Evolutionary conservation across 2,888 invertebrate species (phyloP).

Genomic region (Eubasilissa splendida): DNA sequence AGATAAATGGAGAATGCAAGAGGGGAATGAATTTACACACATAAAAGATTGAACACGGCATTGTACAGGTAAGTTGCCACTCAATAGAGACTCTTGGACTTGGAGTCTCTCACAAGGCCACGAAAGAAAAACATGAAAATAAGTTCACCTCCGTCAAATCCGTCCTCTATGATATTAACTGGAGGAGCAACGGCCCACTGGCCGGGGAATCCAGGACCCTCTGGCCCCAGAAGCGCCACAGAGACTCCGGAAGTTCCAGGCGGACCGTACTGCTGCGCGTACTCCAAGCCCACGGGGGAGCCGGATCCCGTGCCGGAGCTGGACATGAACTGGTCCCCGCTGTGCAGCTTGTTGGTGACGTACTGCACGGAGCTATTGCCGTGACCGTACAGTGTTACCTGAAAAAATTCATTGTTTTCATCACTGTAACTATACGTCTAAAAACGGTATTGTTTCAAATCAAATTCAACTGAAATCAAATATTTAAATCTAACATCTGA

Average conservation of each 20-base stretch:
- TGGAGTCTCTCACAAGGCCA: no score
- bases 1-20: no score
- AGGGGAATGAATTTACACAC: no score
- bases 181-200: constrained; percentile 66
- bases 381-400: constrained; percentile 74
- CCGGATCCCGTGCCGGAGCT: constrained; percentile 46
- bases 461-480: no score
- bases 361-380: constrained; percentile 72
- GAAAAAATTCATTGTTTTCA: constrained; percentile 12
- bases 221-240: constrained; percentile 31
- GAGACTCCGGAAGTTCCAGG: constrained; percentile 41
- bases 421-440: background rate
- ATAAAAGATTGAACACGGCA: no score
- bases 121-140: background rate
- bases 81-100: no score
- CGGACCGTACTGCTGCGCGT: constrained; percentile 63
- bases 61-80: no score
- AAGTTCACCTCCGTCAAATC: constrained; percentile 66
- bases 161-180: constrained; percentile 64
- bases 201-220: constrained; percentile 26
- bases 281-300: constrained; percentile 60
- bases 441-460: background rate
- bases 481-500: no score
- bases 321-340: constrained; percentile 65
- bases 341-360: constrained; percentile 65